These are phyloP conservation scores for Dasysyrphus albostriatus DNA, from an alignment of 2,888 invertebrate genomes.

Conservation along the genomic window DNA sequence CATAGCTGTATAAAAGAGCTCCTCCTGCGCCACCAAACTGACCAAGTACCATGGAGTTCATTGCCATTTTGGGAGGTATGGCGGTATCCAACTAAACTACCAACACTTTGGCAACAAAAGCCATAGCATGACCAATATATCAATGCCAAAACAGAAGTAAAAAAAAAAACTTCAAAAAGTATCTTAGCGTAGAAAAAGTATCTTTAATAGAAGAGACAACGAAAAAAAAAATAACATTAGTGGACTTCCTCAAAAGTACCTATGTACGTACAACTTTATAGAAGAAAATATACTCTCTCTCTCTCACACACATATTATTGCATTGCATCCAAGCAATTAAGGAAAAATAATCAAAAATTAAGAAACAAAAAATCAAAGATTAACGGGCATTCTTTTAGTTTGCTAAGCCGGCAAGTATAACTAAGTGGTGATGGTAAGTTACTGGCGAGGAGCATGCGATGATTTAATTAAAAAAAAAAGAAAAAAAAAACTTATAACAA, in stretches of 20 bases:
- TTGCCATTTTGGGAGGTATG: conserved; percentile 51
- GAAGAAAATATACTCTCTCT: neutral
- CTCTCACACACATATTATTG: conserved; percentile 25
- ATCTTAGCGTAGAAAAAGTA: conserved; percentile 36
- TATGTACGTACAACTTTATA: neutral
- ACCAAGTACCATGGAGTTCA: conserved; percentile 58
- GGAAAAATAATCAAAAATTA: conserved; percentile 56
- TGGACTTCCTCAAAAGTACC: conserved; percentile 20
- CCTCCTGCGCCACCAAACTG: conserved; percentile 16
- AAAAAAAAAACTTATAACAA: conserved; percentile 19
- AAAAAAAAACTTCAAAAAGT: neutral
- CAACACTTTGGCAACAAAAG: conserved; percentile 66
- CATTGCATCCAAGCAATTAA: conserved; percentile 69
- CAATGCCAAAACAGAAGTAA: conserved; percentile 69
- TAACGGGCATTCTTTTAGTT: conserved; percentile 60
- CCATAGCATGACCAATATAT: conserved; percentile 74
- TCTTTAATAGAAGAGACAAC: conserved; percentile 46
- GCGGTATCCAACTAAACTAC: conserved; percentile 32
- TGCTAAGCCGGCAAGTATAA: conserved; percentile 10
- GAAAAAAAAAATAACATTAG: conserved; percentile 47
- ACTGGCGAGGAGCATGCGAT: conserved; percentile 64
- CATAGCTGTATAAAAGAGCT: neutral
- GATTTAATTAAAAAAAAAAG: conserved; percentile 61
- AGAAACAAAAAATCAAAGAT: conserved; percentile 48
- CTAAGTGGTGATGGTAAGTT: conserved; percentile 39